These are phyloP conservation scores for Drosophila neonasuta DNA, from an alignment of 2,888 invertebrate species.

Conservation along the genomic window DNA sequence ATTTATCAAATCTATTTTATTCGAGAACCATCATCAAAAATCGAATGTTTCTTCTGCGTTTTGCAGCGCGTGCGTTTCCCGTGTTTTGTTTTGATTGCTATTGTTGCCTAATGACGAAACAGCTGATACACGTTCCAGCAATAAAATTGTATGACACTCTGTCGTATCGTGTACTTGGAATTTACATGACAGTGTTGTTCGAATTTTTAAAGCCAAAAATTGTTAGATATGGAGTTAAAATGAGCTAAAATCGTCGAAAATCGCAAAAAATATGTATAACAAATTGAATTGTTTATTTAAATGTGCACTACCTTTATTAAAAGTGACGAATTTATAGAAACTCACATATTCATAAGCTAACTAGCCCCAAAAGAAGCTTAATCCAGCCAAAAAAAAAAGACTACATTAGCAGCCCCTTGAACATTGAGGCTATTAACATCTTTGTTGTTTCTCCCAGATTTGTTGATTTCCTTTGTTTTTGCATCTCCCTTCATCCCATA, in stretches of 20 bases:
- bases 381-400: too few species aligned
- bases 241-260: too few species aligned
- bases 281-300: too few species aligned
- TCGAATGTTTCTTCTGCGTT: constrained; percentile 25
- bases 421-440: neutral
- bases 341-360: too few species aligned
- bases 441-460: neutral
- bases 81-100: constrained; percentile 32
- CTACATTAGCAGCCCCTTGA: too few species aligned
- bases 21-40: constrained; percentile 12
- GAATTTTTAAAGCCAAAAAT: neutral
- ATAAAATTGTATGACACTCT: neutral
- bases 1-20: neutral
- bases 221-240: too few species aligned
- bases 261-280: too few species aligned
- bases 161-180: constrained; percentile 12
- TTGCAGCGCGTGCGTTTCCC: constrained; percentile 12
- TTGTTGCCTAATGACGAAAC: neutral
- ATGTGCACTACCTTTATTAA: too few species aligned
- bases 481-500: neutral
- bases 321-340: too few species aligned
- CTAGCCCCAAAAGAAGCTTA: too few species aligned
- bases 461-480: neutral
- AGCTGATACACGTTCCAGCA: constrained; percentile 14
- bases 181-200: neutral